Evolutionary conservation across 2,888 invertebrate genomes (phyloP).

Genomic region (Apamea monoglypha): DNA sequence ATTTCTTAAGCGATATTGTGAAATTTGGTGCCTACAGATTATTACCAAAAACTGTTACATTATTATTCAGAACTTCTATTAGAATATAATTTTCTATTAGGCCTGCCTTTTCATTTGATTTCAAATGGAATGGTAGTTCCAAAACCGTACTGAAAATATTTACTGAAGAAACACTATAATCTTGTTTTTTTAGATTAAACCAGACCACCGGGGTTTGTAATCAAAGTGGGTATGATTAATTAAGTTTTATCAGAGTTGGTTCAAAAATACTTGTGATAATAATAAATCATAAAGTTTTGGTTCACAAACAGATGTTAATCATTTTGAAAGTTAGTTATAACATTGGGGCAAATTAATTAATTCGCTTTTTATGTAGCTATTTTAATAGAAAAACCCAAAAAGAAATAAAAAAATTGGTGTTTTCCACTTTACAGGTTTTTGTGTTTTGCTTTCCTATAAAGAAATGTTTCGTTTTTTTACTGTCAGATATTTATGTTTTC

Average conservation of each 20-base stretch:
- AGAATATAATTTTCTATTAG: too few relatives aligned
- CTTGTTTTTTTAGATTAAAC: background rate
- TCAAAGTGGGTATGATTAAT: constrained; percentile 31
- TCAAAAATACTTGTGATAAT: constrained; percentile 31
- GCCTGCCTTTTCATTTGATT: too few relatives aligned
- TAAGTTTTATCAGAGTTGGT: constrained; percentile 33
- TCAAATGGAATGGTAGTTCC: too few relatives aligned
- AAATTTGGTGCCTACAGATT: background rate
- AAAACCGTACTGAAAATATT: too few relatives aligned
- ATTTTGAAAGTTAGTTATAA: constrained; percentile 24
- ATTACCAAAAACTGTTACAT: background rate
- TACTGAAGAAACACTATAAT: too few relatives aligned
- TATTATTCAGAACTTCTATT: too few relatives aligned
- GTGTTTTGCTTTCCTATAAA: background rate
- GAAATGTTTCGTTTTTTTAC: background rate
- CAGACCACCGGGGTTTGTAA: background rate
- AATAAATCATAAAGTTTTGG: constrained; percentile 55
- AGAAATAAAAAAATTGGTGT: background rate
- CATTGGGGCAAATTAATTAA: constrained; percentile 1
- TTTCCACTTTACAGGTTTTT: background rate
- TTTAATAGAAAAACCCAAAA: background rate
- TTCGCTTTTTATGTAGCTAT: background rate
- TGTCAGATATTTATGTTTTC: too few relatives aligned
- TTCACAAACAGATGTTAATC: constrained; percentile 48
- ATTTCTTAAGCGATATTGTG: background rate